These are phyloP conservation scores for Pectinophora gossypiella DNA, from an alignment of 1,140 invertebrate genomes.

Conservation along the genomic window DNA sequence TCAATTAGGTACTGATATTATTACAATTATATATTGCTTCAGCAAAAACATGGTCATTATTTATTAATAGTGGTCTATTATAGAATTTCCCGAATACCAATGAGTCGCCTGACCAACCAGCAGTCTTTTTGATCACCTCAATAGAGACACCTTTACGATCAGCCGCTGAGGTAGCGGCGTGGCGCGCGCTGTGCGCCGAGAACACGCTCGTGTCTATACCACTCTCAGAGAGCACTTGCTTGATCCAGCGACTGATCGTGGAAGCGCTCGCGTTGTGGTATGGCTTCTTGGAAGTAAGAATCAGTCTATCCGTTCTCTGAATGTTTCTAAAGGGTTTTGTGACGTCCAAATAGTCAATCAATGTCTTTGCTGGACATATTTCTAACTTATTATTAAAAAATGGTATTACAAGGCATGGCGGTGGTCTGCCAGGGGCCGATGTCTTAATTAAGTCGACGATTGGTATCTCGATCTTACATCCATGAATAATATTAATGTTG, in stretches of 20 bases:
- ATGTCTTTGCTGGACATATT: slow-evolving; percentile 14
- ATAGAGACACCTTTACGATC: neutral
- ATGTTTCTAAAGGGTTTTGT: slow-evolving; percentile 2
- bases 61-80: slow-evolving; percentile 3
- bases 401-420: slow-evolving; percentile 3
- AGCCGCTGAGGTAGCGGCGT: slow-evolving; percentile 4
- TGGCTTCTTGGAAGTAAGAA: slow-evolving; percentile 5
- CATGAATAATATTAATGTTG: neutral
- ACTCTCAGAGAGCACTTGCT: neutral
- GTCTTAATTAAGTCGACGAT: slow-evolving; percentile 14
- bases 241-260: slow-evolving; percentile 8
- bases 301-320: neutral
- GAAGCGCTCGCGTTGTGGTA: neutral
- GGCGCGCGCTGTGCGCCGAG: slow-evolving; percentile 7
- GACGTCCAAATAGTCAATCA: slow-evolving; percentile 4
- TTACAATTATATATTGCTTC: slow-evolving; percentile 7
- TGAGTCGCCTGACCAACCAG: slow-evolving; percentile 12
- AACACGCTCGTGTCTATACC: neutral
- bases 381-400: slow-evolving; percentile 8
- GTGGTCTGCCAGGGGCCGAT: slow-evolving; percentile 3
- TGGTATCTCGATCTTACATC: slow-evolving; percentile 5
- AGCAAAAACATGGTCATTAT: slow-evolving; percentile 11
- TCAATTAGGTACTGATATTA: neutral
- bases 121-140: slow-evolving; percentile 1
- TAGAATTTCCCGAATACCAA: slow-evolving; percentile 12